Conservation (phyloP, 2,113 vertebrate species). For the Bothrops jararaca region DNA sequence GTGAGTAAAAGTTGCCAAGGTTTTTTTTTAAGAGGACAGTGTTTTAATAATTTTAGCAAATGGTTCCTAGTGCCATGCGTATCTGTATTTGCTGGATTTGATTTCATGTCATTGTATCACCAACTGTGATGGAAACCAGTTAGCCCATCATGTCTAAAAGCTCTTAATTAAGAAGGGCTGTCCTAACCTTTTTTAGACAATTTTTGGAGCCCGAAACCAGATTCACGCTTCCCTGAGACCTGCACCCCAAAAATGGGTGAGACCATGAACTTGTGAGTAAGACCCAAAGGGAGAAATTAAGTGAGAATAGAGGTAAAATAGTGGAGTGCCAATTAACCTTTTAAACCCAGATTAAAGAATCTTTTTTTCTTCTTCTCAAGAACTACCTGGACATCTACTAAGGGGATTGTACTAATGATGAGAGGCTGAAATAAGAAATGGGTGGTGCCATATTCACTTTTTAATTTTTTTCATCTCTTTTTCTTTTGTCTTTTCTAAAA, state of each 20-base stretch:
- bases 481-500: background rate
- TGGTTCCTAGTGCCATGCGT: background rate
- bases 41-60: background rate
- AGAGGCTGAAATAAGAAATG: background rate
- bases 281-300: background rate
- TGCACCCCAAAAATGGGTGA: background rate
- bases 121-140: background rate
- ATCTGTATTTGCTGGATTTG: background rate
- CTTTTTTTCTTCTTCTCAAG: background rate
- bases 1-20: background rate
- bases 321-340: background rate
- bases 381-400: background rate
- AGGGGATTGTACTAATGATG: background rate
- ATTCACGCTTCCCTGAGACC: background rate
- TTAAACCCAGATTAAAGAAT: background rate
- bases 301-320: background rate
- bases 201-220: background rate
- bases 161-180: background rate
- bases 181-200: background rate
- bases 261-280: background rate
- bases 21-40: background rate
- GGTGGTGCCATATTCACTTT: background rate
- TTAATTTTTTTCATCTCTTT: background rate
- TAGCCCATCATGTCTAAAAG: background rate
- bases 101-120: background rate